Conservation (phyloP, 2,797 vertebrate genomes). For the Darevskia mixta region DNA sequence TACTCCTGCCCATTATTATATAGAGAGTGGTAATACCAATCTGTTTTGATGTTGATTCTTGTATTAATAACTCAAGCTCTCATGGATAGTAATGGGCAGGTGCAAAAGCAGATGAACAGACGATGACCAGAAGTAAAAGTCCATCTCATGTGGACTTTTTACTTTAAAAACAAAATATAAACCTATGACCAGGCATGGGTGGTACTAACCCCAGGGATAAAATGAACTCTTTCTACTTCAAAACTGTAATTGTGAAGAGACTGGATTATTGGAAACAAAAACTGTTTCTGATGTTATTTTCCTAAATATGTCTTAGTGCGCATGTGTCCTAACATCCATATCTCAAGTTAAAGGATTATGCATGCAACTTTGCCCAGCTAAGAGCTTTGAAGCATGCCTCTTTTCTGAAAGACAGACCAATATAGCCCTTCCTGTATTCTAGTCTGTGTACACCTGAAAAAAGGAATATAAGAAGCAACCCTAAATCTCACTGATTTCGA, state of each 20-base stretch:
- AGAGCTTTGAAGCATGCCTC: background rate
- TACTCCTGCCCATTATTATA: background rate
- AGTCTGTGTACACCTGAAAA: background rate
- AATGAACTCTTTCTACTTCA: background rate
- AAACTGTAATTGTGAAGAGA: background rate
- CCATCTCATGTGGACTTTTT: background rate
- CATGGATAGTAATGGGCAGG: slow-evolving; percentile 74
- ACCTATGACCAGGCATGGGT: background rate
- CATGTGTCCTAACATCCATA: background rate
- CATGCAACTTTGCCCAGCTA: background rate
- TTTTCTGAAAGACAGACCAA: background rate
- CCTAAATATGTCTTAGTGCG: background rate
- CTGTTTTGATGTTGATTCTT: background rate
- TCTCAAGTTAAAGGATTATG: background rate
- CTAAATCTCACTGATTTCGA: background rate
- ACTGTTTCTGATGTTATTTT: background rate
- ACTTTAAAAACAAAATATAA: slow-evolving; percentile 33
- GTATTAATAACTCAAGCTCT: background rate
- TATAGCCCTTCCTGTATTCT: background rate
- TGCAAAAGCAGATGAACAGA: slow-evolving; percentile 64
- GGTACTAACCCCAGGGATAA: background rate
- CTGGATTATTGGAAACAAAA: background rate
- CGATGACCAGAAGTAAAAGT: slow-evolving; percentile 57
- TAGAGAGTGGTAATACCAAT: background rate
- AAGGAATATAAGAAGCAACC: background rate